Conservation (phyloP, 2,797 vertebrate genomes). For the Microcaecilia unicolor region DNA sequence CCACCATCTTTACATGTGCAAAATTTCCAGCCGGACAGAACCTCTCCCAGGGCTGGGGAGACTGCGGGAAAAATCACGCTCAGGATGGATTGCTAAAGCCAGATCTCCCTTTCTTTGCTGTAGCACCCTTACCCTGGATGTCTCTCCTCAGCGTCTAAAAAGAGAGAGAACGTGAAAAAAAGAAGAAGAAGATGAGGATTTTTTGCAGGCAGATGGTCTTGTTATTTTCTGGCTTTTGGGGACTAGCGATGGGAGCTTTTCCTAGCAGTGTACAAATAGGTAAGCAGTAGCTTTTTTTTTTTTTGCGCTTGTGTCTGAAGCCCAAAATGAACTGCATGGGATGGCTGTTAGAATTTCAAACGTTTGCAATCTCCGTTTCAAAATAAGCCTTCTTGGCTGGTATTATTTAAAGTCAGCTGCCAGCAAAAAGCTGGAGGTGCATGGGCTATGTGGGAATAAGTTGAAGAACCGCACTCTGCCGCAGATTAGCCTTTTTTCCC, state of each 20-base stretch:
- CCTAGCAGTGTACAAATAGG: conserved; percentile 98
- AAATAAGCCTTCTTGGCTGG: neutral
- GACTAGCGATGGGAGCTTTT: conserved; percentile 91
- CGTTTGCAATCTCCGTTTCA: no score
- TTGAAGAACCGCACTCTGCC: conserved; percentile 2
- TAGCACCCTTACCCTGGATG: conserved; percentile 72
- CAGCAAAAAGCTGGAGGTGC: neutral
- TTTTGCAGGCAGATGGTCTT: conserved; percentile 89
- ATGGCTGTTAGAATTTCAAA: no score
- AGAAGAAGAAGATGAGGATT: conserved; percentile 89
- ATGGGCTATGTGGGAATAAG: neutral
- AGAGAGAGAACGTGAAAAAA: conserved; percentile 45
- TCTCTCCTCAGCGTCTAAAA: conserved; percentile 74
- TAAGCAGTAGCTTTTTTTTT: conserved; percentile 67
- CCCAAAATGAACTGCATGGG: neutral
- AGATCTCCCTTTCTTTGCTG: conserved; percentile 27
- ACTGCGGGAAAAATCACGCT: conserved; percentile 72
- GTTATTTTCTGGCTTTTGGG: conserved; percentile 91
- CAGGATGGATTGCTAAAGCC: conserved; percentile 67
- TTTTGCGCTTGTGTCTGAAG: conserved; percentile 6
- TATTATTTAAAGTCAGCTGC: neutral
- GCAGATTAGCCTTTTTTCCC: neutral
- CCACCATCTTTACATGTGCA: conserved; percentile 76
- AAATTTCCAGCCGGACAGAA: conserved; percentile 60
- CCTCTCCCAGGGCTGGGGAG: conserved; percentile 72